Conservation (phyloP, 2,113 vertebrate genomes). For the Oncorhynchus tshawytscha region DNA sequence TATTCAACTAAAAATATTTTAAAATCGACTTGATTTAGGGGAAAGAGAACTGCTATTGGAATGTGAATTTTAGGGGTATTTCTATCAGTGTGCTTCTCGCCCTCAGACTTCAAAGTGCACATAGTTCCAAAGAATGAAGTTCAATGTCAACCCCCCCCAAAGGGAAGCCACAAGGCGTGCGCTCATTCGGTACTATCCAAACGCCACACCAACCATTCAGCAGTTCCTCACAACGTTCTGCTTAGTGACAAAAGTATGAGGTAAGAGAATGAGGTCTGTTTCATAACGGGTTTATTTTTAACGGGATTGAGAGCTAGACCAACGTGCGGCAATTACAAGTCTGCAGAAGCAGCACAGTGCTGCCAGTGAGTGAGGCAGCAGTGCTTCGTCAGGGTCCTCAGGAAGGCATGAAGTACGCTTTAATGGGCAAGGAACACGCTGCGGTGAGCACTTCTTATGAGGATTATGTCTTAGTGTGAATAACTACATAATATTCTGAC, state of each 20-base stretch:
- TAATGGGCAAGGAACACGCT: background rate
- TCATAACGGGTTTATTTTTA: conserved; percentile 71
- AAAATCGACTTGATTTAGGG: background rate
- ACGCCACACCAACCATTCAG: background rate
- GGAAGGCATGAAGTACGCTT: background rate
- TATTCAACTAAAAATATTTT: background rate
- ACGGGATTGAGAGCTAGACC: conserved; percentile 53
- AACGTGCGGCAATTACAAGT: conserved; percentile 38
- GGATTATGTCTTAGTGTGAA: background rate
- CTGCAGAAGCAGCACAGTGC: conserved; percentile 28
- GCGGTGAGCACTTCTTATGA: background rate
- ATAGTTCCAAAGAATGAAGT: conserved; percentile 4
- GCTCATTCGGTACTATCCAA: conserved; percentile 1
- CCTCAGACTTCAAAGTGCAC: too few relatives aligned
- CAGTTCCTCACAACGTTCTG: conserved; percentile 18
- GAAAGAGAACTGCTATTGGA: background rate
- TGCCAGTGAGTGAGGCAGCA: conserved; percentile 51
- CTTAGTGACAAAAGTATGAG: conserved; percentile 20
- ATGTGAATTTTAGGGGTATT: too few relatives aligned
- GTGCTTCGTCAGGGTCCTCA: conserved; percentile 28
- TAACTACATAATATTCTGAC: background rate
- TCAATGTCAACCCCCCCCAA: conserved; percentile 29
- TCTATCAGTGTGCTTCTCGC: too few relatives aligned
- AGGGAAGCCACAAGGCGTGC: conserved; percentile 3
- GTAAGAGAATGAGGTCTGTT: conserved; percentile 44